Base-by-base conservation (phyloP, 2,888 invertebrate species). In the Maniola hyperantus region DNA sequence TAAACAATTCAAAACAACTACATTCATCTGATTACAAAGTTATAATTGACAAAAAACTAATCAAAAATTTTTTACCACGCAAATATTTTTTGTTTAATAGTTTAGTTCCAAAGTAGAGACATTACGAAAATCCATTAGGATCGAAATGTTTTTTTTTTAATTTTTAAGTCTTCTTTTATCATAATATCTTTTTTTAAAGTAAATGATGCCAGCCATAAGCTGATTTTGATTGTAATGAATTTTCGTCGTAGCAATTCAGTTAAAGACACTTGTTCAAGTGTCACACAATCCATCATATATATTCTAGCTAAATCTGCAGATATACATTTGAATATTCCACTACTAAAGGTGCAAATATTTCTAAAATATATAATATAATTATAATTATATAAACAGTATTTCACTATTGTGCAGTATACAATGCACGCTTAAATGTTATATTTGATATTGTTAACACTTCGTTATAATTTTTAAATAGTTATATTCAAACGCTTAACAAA, bases 301-400 rank as follows among this genome's bases (percentile, higher is more conserved):
- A 80, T 70, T 84, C 83, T 91, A 89, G 82, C 87, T 89, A 89
- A 85, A 82, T 85, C 89, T 89, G 91, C 91, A 84, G 87, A 87
- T 89, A 89, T 87, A 91, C 87, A 86, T 84, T 84, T 82, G 83
- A 84, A 85, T 87, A 89, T 85, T 87, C 80, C 86, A 87, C 91
- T 91, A 91, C 91, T 84, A 86, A 88, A 84, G 89, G 91, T 92
- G 91, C 91, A 92, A 91, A 92, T 92, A 92, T 87, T 84, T 89
- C 91, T 91, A 91, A 92, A 92, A 92, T 91, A 92, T 87, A 83
- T 78, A 79, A 82, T 79, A 82, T 15, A 89, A 87, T 85, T 79
- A 82, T 15, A 89, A 87, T 85, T 89, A 73, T 88, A 88, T 89
- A 86, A 89, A 89, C 83, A 77, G 81, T 87, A 85, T 83, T 84